A percentile compares a stretch with the other conserved stretches of the same genome.
Conservation (phyloP, 2,113 vertebrate genomes). For the Tringa solitaria region DNA sequence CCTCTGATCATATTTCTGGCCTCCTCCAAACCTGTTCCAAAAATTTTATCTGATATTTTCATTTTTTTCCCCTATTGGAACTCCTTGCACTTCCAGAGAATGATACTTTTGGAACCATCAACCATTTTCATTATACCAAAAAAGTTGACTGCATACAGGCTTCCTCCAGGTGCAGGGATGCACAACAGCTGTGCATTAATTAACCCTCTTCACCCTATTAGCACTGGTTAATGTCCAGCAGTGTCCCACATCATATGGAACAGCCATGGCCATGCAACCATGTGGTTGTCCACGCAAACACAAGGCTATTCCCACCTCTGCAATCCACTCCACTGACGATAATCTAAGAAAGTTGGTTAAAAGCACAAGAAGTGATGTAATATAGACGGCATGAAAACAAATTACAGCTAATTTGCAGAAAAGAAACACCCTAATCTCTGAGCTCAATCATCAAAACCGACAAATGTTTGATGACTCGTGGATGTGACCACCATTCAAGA, state of each 20-base stretch:
- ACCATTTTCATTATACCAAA: not conserved
- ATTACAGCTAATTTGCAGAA: not conserved
- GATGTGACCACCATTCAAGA: not conserved
- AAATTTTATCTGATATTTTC: not conserved
- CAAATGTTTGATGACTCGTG: accelerated
- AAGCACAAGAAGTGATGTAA: not conserved
- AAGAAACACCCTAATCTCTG: not conserved
- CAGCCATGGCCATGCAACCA: not conserved
- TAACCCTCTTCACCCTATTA: not conserved
- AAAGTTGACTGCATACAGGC: not conserved
- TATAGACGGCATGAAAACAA: accelerated
- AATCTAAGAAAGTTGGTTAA: not conserved
- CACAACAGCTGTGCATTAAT: not conserved
- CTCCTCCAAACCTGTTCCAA: too few relatives aligned
- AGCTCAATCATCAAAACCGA: not conserved
- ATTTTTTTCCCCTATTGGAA: not conserved
- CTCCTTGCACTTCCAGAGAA: not conserved
- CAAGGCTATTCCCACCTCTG: not conserved
- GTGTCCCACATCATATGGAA: not conserved
- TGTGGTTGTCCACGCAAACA: not conserved
- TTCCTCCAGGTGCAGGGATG: not conserved
- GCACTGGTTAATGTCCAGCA: not conserved
- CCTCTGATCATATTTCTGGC: too few relatives aligned
- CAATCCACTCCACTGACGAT: not conserved
- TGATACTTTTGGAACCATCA: not conserved